phyloP scores from a whole-genome alignment of 2,888 invertebrate species.

The Autographa pulchrina region DNA sequence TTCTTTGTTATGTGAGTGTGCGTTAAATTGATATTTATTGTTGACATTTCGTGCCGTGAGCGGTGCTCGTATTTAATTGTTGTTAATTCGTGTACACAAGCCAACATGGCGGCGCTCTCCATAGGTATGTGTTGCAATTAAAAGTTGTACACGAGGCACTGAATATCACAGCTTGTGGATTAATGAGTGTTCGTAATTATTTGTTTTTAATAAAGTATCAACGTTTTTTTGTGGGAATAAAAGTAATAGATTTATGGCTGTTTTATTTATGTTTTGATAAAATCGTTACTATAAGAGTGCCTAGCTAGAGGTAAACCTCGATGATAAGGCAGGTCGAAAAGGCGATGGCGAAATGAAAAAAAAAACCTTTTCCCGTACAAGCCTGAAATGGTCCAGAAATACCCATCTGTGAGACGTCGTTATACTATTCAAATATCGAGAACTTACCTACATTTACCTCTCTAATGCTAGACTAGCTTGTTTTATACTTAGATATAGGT shows the following conservation, averaged over 20 bases:
- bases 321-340: too few relatives aligned
- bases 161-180: slow-evolving; percentile 39
- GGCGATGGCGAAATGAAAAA: too few relatives aligned
- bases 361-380: too few relatives aligned
- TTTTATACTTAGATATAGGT: too few relatives aligned
- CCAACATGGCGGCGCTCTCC: slow-evolving; percentile 49
- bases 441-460: too few relatives aligned
- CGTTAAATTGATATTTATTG: slow-evolving; percentile 85
- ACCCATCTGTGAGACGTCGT: too few relatives aligned
- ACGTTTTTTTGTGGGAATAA: slow-evolving; percentile 24
- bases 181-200: slow-evolving; percentile 34
- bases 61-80: slow-evolving; percentile 72
- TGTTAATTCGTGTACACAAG: slow-evolving; percentile 58
- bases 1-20: slow-evolving; percentile 73
- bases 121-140: slow-evolving; percentile 55
- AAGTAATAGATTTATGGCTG: slow-evolving; percentile 19
- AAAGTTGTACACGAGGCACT: slow-evolving; percentile 45
- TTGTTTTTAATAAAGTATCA: slow-evolving; percentile 32
- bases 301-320: too few relatives aligned
- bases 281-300: too few relatives aligned
- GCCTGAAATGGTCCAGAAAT: too few relatives aligned
- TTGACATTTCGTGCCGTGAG: slow-evolving; percentile 81
- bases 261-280: slow-evolving; percentile 29
- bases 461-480: too few relatives aligned
- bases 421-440: too few relatives aligned